Conservation (phyloP, 1,140 invertebrate genomes). For the Antheraea pernyi region DNA sequence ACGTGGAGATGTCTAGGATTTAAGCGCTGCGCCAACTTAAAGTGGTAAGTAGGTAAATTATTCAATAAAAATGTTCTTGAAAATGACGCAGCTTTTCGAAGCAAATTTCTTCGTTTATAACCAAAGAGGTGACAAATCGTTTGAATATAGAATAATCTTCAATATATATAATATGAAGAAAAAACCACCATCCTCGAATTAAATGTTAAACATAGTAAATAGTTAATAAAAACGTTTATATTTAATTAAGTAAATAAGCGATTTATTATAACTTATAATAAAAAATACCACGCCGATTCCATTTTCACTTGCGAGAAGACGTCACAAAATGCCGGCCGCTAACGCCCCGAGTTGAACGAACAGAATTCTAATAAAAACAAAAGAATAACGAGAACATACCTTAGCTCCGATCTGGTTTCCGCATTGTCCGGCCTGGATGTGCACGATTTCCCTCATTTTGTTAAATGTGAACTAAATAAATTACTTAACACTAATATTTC, state of each 20-base stretch:
- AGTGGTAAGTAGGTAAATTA: background rate
- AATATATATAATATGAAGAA: background rate
- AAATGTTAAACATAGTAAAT: too few relatives aligned
- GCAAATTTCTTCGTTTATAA: background rate
- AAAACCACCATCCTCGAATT: too few relatives aligned
- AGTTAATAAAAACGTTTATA: too few relatives aligned
- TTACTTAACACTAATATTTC: slow-evolving; percentile 70
- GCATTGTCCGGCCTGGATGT: slow-evolving; percentile 92
- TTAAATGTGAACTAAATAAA: slow-evolving; percentile 65
- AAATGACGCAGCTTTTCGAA: too few relatives aligned
- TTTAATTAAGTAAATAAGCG: too few relatives aligned
- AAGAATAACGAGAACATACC: slow-evolving; percentile 77
- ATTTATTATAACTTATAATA: background rate
- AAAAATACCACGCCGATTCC: background rate
- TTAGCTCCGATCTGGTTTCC: slow-evolving; percentile 93
- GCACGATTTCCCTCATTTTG: slow-evolving; percentile 95
- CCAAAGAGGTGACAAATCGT: background rate
- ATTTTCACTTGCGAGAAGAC: slow-evolving; percentile 22
- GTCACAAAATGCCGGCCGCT: slow-evolving; percentile 75
- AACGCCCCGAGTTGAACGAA: slow-evolving; percentile 27
- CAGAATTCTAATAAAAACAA: slow-evolving; percentile 48
- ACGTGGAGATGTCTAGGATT: background rate
- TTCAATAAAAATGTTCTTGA: background rate
- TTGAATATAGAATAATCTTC: background rate
- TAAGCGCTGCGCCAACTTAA: background rate